These are phyloP conservation scores for Lutjanus campechanus DNA, from an alignment of 2,797 vertebrate species.

Conservation along the genomic window DNA sequence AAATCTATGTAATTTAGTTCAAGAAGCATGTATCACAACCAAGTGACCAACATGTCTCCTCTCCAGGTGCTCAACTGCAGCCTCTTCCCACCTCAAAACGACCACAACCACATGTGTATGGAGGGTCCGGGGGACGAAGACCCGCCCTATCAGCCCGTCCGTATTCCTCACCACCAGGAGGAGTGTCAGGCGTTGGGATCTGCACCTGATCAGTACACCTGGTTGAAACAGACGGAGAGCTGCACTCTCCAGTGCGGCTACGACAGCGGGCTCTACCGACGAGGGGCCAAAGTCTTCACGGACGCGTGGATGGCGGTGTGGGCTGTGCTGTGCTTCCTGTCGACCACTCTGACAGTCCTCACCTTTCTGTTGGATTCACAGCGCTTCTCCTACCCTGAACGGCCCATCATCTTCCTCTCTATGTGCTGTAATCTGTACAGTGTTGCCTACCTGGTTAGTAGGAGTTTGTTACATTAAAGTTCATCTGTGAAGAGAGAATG, in stretches of 20 bases:
- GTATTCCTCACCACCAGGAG: constrained; percentile 92
- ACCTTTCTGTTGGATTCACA: constrained; percentile 98
- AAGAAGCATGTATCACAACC: not conserved
- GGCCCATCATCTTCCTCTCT: constrained; percentile 98
- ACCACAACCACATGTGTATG: constrained; percentile 99
- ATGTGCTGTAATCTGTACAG: constrained; percentile 99
- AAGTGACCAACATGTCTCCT: not conserved
- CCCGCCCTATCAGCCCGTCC: constrained; percentile 87
- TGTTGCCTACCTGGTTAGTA: constrained; percentile 94
- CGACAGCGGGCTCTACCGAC: constrained; percentile 93
- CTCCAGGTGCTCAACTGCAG: constrained; percentile 93
- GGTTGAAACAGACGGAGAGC: constrained; percentile 93
- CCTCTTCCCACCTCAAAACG: constrained; percentile 97
- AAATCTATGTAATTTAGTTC: not conserved
- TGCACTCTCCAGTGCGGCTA: constrained; percentile 97
- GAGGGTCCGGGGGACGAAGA: constrained; percentile 97
- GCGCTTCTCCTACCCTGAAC: constrained; percentile 97
- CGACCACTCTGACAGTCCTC: constrained; percentile 96
- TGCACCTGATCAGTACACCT: constrained; percentile 93
- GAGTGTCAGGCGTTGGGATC: constrained; percentile 92
- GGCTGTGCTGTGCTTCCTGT: constrained; percentile 97
- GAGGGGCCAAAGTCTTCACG: constrained; percentile 95
- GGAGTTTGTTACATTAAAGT: not conserved
- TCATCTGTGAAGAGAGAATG: not conserved
- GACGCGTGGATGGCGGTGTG: constrained; percentile 98